Conservation (phyloP, 2,888 invertebrate species). For the Cylindroiulus punctatus region DNA sequence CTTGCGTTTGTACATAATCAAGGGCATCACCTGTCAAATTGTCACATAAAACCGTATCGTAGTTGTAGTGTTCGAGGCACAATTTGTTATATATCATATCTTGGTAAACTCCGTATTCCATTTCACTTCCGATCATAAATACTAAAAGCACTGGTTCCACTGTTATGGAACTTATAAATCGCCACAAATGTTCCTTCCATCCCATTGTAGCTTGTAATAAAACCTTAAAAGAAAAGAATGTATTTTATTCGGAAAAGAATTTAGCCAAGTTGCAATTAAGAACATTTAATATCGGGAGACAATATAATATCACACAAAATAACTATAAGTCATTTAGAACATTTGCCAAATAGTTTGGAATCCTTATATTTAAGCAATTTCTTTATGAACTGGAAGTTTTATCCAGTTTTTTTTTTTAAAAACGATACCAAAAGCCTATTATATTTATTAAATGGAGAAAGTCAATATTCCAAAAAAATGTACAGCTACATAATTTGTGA, state of each 20-base stretch:
- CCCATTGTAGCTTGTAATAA: background rate
- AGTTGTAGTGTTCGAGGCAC: conserved; percentile 53
- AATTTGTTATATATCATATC: conserved; percentile 51
- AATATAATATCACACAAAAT: too few relatives aligned
- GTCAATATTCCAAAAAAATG: too few relatives aligned
- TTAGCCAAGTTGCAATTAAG: background rate
- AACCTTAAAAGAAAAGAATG: background rate
- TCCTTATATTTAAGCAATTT: too few relatives aligned
- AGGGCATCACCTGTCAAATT: conserved; percentile 44
- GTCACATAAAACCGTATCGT: conserved; percentile 29
- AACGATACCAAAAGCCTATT: too few relatives aligned
- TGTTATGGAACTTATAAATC: conserved; percentile 37
- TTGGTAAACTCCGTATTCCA: conserved; percentile 55
- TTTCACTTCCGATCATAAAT: conserved; percentile 53
- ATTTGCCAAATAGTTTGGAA: too few relatives aligned
- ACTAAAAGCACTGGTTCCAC: conserved; percentile 54
- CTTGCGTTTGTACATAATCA: conserved; percentile 52
- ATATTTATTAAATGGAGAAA: too few relatives aligned
- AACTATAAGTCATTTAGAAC: too few relatives aligned
- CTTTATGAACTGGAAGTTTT: too few relatives aligned
- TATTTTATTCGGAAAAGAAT: too few relatives aligned
- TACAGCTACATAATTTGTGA: too few relatives aligned
- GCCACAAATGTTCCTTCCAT: background rate
- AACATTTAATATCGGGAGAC: too few relatives aligned
- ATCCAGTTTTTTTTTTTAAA: too few relatives aligned